phyloP scores from a whole-genome alignment of 2,113 vertebrate species.

The Lynx canadensis region DNA sequence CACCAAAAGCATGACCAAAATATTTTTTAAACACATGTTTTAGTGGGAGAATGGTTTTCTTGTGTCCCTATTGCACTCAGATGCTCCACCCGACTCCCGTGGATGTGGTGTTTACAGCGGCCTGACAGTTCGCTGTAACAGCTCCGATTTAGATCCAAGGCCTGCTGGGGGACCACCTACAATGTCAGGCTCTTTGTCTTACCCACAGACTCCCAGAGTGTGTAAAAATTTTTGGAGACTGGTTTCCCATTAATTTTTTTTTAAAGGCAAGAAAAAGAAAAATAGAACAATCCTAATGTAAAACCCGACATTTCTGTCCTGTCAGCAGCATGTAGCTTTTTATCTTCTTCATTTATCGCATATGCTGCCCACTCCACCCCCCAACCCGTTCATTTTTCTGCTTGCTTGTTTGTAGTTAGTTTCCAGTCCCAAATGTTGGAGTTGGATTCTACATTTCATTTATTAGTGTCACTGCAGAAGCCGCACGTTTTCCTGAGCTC shows the following conservation, averaged over 20 bases:
- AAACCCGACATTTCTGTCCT: slow-evolving; percentile 27
- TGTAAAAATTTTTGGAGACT: slow-evolving; percentile 66
- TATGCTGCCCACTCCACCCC: background rate
- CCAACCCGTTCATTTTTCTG: background rate
- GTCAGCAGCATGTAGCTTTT: slow-evolving; percentile 35
- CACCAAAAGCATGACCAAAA: background rate
- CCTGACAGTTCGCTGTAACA: background rate
- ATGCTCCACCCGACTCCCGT: accelerated
- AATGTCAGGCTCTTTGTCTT: slow-evolving; percentile 48
- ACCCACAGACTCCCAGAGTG: slow-evolving; percentile 51
- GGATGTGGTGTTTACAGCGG: background rate
- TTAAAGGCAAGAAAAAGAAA: background rate
- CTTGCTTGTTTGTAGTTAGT: background rate
- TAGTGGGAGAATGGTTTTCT: background rate
- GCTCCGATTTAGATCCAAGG: background rate
- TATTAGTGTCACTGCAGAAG: slow-evolving; percentile 42
- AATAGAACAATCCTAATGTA: slow-evolving; percentile 23
- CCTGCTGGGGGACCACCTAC: slow-evolving; percentile 13
- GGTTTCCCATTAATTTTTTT: slow-evolving; percentile 43
- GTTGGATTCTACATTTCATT: background rate
- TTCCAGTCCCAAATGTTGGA: background rate
- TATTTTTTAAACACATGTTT: background rate
- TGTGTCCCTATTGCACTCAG: background rate
- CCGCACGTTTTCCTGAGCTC: slow-evolving; percentile 37
- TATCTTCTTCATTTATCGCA: slow-evolving; percentile 51